phyloP scores from a whole-genome alignment of 92 coral and sea anemone species.

The Zoanthus sansibaricus region DNA sequence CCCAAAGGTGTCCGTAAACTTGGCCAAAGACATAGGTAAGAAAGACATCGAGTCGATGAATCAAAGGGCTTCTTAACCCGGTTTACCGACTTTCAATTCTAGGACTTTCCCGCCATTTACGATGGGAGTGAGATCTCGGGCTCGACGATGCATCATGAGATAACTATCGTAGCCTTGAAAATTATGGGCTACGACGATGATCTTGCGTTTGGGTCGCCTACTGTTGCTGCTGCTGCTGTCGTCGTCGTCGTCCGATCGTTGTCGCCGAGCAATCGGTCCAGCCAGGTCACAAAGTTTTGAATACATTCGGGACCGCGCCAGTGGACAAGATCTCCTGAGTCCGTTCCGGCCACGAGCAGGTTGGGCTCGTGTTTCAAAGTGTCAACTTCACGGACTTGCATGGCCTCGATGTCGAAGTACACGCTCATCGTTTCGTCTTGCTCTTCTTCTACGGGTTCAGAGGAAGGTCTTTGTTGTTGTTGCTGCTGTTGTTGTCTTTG shows the following conservation, averaged over 20 bases:
- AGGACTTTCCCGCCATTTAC: too few species aligned
- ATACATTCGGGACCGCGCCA: neutral
- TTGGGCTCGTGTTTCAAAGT: neutral
- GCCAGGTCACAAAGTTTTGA: constrained; percentile 4
- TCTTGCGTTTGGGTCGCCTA: neutral
- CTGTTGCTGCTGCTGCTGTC: too few species aligned
- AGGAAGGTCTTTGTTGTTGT: neutral
- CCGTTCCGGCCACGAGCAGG: neutral
- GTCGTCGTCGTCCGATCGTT: neutral
- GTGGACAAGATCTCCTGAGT: neutral
- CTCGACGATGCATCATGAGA: too few species aligned
- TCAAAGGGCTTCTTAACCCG: too few species aligned
- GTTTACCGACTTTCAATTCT: too few species aligned
- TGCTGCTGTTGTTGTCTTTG: neutral
- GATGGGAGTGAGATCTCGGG: too few species aligned
- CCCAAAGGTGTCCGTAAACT: too few species aligned
- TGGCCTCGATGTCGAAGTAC: constrained; percentile 6
- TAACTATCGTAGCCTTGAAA: constrained; percentile 43
- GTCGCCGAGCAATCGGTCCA: neutral
- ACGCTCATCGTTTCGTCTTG: neutral
- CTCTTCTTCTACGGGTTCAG: neutral
- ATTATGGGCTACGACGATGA: constrained; percentile 41
- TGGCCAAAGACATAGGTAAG: too few species aligned
- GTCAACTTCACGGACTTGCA: neutral
- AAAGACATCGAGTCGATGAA: too few species aligned